Evolutionary conservation across 2,888 invertebrate species (phyloP), one percentile per base, ranked within the genome.

Genomic region (Apodemia mormo): DNA sequence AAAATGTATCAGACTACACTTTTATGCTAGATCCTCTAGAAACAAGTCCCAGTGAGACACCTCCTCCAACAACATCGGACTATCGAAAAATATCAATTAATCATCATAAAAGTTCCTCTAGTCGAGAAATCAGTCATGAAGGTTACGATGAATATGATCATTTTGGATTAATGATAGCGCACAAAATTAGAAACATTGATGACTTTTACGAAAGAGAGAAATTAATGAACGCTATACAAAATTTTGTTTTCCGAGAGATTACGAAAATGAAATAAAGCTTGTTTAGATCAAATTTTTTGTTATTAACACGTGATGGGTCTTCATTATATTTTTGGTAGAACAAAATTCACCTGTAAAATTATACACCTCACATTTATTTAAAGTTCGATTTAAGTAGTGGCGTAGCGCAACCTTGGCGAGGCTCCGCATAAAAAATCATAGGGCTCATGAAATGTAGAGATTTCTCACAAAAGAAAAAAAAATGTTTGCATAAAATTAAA

Each of bases 141-240:
- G 65, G 30, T 30, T 61, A 61, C 9, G 68, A 68, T 40, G 68
- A 68, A 14, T 65, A 22, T 29, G 65, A 54, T 22, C 65, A 37
- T 9, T 68, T 68, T 37, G 68, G 68, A 7, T 22, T 52, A 22
- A 68, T 65, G 64, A 64, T 68, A n/a, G 68, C 65, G 7, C 49
- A 49, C 33, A 64, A 68, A 22, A 52, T 68, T 5, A 40, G 68
- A 49, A 52, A 52, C 8, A 68, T 68, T 9, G 40, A 54, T 33
- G 64, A 65, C 49, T 52, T 37, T 12, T 52, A 54, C 10, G 65
- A 68, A 65, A 65, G 65, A 29, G 40, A 65, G 12, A n/a, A 22
- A 9, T 52, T 65, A 22, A 68, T 68, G 64, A 52, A 33, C 52
- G 45, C 65, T 2, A 65, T 65, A 14, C 65, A 65, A 65, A 65